phyloP scores from a whole-genome alignment of 2,888 invertebrate species.

The Himalopsyche anomala region DNA sequence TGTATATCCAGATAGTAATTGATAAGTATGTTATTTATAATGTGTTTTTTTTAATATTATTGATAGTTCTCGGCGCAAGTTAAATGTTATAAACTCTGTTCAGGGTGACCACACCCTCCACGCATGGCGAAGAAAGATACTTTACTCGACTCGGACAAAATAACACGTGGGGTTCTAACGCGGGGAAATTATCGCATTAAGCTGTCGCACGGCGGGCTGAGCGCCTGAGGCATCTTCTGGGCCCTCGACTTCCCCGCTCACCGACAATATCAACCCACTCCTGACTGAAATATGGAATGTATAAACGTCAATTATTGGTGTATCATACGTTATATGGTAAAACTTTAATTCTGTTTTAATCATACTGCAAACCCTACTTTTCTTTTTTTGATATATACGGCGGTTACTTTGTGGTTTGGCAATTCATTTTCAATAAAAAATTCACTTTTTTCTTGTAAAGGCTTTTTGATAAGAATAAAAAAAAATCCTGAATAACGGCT shows the following conservation, averaged over 20 bases:
- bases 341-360: not conserved
- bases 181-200: constrained; percentile 58
- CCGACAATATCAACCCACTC: constrained; percentile 20
- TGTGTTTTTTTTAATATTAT: too few relatives aligned
- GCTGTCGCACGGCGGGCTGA: constrained; percentile 50
- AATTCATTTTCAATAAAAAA: too few relatives aligned
- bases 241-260: constrained; percentile 39
- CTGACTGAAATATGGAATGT: not conserved
- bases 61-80: too few relatives aligned
- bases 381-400: too few relatives aligned
- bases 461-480: too few relatives aligned
- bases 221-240: constrained; percentile 18
- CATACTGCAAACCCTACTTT: too few relatives aligned
- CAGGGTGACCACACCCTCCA: not conserved
- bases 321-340: constrained; percentile 14
- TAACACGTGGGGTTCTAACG: constrained; percentile 37
- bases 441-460: too few relatives aligned
- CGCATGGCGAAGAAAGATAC: not conserved
- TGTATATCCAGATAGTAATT: too few relatives aligned
- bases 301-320: constrained; percentile 12
- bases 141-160: not conserved
- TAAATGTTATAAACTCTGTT: too few relatives aligned
- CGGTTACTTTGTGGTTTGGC: too few relatives aligned
- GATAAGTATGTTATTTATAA: too few relatives aligned
- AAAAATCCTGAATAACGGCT: too few relatives aligned